Base-by-base conservation (phyloP, 30 jellyfish, hydroid and myxozoan species). In the Mastigias papua region DNA sequence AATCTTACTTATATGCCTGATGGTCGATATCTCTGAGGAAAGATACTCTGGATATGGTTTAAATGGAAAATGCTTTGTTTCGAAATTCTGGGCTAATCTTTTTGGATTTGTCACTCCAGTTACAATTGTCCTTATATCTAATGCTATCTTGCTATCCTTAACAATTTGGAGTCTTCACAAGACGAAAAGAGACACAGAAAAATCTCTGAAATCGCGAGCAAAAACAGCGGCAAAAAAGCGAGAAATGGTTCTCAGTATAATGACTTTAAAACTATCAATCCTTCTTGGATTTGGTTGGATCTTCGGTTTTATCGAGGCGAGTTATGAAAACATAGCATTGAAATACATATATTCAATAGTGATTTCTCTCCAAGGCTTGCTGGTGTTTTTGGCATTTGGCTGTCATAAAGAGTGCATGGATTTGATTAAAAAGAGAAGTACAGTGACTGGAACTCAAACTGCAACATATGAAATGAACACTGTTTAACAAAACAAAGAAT, bases 281-380 rank as follows among this genome's bases (percentile, higher is more conserved):
- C 57, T 86, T 27, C 51, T 76, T 23, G 95, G 89, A 13, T 57
- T 86, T 48, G 95, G 95, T 28, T 86, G 95, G 95, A 37, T 86
- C 16, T 61, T 76, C 25, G 95, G 89, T 19, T 86, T 71, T 34
- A 26, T 86, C 46, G 95, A 65, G 7, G 72, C 84, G n/a, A n/a
- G 71, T 25, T 62, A 31, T 23, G 76, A 22, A 37, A 86, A 72
- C 61, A 62, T 64, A 37, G 85, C 89, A 1, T 29, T 86, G 95
- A 49, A 21, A 22, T 73, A 73, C 42, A 71, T 78, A 54, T 86
- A 60, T 68, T 34, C 66, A 30, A 63, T 86, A 0, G 31, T 86
- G 0, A 48, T 67, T 21, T 58, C 89, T 2, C 72, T 73, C 25
- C 95, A 86, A 35, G 95, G 95, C 8, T 20, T 71, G 21, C 54